phyloP scores from a whole-genome alignment of 2,113 vertebrate genomes.

The Cyprinodon variegatus region DNA sequence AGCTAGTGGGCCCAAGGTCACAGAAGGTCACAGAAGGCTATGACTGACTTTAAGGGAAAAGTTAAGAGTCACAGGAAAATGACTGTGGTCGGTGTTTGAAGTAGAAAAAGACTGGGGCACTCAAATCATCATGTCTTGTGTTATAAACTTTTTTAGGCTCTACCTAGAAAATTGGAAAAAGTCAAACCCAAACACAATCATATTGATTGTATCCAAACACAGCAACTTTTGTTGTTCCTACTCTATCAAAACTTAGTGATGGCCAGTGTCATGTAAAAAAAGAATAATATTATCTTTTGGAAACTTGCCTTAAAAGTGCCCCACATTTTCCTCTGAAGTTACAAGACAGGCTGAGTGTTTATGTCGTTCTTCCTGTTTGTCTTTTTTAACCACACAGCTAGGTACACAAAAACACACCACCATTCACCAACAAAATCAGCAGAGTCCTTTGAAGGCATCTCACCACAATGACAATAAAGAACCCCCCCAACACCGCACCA shows the following conservation, averaged over 20 bases:
- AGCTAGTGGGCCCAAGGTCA: no score
- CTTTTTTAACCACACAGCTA: slow-evolving; percentile 51
- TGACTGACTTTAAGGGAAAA: slow-evolving; percentile 12
- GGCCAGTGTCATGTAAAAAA: neutral
- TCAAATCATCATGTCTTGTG: slow-evolving; percentile 15
- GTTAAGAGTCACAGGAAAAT: slow-evolving; percentile 26
- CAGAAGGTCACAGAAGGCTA: slow-evolving; percentile 26
- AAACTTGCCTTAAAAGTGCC: neutral
- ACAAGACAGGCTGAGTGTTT: slow-evolving; percentile 39
- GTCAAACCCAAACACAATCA: neutral
- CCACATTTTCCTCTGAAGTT: slow-evolving; percentile 12
- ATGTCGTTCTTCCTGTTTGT: slow-evolving; percentile 41
- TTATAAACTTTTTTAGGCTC: slow-evolving; percentile 15
- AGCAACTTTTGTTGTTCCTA: neutral
- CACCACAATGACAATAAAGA: slow-evolving; percentile 21
- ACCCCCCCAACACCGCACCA: neutral
- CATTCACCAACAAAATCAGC: slow-evolving; percentile 45
- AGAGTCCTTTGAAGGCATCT: slow-evolving; percentile 31
- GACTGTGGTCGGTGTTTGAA: slow-evolving; percentile 40
- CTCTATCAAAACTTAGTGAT: neutral
- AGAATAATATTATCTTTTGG: neutral
- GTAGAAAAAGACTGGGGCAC: slow-evolving; percentile 1
- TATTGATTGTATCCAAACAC: neutral
- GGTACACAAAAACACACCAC: slow-evolving; percentile 28
- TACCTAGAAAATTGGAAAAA: slow-evolving; percentile 18